Evolutionary conservation across 1,140 invertebrate species (phyloP).

Genomic region (Oedothorax gibbosus): DNA sequence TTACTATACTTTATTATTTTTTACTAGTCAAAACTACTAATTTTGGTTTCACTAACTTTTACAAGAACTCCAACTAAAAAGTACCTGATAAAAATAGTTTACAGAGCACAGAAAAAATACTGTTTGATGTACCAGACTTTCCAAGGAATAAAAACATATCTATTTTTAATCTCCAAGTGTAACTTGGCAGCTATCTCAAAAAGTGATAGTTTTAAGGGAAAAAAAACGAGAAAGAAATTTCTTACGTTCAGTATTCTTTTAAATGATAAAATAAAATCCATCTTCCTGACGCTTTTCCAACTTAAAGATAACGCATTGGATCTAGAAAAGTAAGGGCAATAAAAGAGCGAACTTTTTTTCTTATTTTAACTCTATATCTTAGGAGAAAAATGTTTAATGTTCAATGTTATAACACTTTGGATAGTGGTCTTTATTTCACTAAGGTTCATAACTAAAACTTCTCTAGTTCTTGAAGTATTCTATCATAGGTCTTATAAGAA

Average conservation of each 20-base stretch:
- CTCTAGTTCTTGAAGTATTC: neutral
- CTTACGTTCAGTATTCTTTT: neutral
- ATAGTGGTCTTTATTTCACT: too few relatives aligned
- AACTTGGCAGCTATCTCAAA: conserved; percentile 12
- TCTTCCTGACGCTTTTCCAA: neutral
- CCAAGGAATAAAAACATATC: neutral
- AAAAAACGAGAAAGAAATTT: neutral
- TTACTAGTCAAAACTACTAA: too few relatives aligned
- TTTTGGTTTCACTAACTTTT: too few relatives aligned
- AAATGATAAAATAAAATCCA: conserved; percentile 9
- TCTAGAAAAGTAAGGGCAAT: conserved; percentile 13
- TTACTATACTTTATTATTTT: too few relatives aligned
- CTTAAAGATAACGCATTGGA: conserved; percentile 7
- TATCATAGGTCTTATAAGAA: conserved; percentile 1
- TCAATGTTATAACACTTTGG: too few relatives aligned
- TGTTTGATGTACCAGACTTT: too few relatives aligned
- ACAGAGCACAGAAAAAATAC: too few relatives aligned
- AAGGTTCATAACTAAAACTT: too few relatives aligned
- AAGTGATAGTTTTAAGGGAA: conserved; percentile 13
- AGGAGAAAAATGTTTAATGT: neutral
- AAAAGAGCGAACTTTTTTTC: neutral
- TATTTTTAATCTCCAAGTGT: conserved; percentile 20
- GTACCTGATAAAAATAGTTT: too few relatives aligned
- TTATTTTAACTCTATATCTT: neutral
- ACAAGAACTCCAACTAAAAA: too few relatives aligned